Percentiles rank a stretch among this genome's conserved stretches.
Conservation (phyloP, 2,888 invertebrate genomes). For the Stenodema calcarata region DNA sequence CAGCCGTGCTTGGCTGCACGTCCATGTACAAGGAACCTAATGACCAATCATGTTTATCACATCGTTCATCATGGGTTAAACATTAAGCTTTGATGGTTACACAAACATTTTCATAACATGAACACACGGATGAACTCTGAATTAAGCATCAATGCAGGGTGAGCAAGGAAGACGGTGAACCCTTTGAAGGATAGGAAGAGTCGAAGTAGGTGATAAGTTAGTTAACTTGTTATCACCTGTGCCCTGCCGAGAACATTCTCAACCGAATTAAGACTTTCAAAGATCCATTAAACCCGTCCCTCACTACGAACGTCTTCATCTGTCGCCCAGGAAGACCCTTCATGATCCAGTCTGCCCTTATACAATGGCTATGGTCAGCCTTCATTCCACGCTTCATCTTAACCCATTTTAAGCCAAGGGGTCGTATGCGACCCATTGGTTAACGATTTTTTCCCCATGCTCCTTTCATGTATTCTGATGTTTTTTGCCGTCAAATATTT, state of each 20-base stretch:
- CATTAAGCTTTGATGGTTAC: too few species aligned
- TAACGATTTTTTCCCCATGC: too few species aligned
- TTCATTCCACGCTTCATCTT: neutral
- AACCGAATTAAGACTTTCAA: neutral
- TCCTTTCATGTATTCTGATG: too few species aligned
- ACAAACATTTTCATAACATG: too few species aligned
- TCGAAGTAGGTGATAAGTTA: neutral
- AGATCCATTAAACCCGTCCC: neutral
- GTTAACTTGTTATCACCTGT: slow-evolving; percentile 18
- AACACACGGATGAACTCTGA: neutral
- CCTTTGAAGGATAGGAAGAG: neutral
- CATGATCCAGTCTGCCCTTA: neutral
- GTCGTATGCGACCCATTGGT: too few species aligned
- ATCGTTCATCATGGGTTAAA: too few species aligned
- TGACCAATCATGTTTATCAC: too few species aligned
- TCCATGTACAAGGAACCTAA: too few species aligned
- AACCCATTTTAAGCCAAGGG: too few species aligned
- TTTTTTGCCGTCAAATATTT: too few species aligned
- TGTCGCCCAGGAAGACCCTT: neutral
- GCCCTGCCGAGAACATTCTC: neutral
- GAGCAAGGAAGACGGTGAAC: neutral
- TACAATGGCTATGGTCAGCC: neutral
- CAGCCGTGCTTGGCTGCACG: too few species aligned
- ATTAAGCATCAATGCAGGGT: neutral
- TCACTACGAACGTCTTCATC: neutral